A percentile compares a stretch with the other conserved stretches of the same genome.
Evolutionary conservation across 2,888 invertebrate genomes (phyloP).

Genomic region (Lasioglossum malachurum): DNA sequence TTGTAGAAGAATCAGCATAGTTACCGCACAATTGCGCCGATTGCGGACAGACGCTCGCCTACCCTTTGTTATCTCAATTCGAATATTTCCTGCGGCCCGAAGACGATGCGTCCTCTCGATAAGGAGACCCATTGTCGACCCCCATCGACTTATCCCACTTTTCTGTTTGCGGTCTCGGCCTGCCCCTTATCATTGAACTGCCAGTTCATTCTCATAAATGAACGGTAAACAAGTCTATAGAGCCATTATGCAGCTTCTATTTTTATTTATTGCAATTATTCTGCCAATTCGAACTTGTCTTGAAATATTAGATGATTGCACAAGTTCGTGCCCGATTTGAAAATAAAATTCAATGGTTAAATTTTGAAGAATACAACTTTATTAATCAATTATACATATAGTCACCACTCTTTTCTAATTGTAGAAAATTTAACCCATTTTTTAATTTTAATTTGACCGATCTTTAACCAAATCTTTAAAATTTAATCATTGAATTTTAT

Average conservation of each 20-base stretch:
- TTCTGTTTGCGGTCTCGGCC: not conserved
- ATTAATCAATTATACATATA: too few relatives aligned
- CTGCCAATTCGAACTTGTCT: not conserved
- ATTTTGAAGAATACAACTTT: too few relatives aligned
- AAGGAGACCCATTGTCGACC: constrained; percentile 1
- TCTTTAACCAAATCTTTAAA: too few relatives aligned
- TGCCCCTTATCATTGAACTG: not conserved
- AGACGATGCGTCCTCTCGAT: not conserved
- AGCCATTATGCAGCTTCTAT: not conserved
- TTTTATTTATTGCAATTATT: not conserved
- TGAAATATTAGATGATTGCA: not conserved
- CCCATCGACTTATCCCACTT: constrained; percentile 22
- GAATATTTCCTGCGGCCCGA: not conserved
- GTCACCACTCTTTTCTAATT: too few relatives aligned
- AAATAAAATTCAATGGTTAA: too few relatives aligned
- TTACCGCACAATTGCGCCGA: constrained; percentile 62
- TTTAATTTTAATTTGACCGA: too few relatives aligned
- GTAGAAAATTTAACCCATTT: too few relatives aligned
- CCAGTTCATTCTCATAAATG: constrained; percentile 5
- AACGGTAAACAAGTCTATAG: not conserved
- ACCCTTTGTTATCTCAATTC: constrained; percentile 56
- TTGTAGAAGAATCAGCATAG: constrained; percentile 45
- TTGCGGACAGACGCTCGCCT: constrained; percentile 34
- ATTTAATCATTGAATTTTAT: too few relatives aligned
- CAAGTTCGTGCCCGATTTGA: too few relatives aligned